Evolutionary conservation across 2,113 vertebrate genomes (phyloP).

Genomic region (Hemiprocne comata): DNA sequence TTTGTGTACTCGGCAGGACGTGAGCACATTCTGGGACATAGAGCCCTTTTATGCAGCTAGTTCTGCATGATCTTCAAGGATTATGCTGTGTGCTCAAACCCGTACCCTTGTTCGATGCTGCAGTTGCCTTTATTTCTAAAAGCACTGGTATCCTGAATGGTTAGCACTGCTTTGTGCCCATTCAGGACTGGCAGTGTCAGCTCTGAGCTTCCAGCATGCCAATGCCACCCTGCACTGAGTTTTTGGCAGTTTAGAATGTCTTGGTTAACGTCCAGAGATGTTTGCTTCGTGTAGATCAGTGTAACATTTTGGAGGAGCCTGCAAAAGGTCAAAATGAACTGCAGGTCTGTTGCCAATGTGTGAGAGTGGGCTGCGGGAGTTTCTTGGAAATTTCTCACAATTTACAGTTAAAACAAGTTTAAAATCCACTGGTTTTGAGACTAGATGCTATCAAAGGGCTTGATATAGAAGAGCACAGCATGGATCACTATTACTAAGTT

Average conservation of each 20-base stretch:
- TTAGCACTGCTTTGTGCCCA: neutral
- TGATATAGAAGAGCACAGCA: neutral
- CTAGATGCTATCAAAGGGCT: neutral
- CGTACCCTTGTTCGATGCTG: neutral
- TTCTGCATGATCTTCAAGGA: neutral
- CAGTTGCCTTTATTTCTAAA: neutral
- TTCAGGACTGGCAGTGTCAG: accelerated
- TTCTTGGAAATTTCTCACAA: neutral
- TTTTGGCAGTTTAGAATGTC: neutral
- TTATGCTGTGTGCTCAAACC: neutral
- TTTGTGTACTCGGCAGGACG: neutral
- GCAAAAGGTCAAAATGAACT: neutral
- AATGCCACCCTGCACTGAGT: neutral
- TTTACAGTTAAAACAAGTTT: neutral
- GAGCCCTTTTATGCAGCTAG: neutral
- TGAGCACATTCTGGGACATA: neutral
- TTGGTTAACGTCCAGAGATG: neutral
- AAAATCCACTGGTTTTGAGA: neutral
- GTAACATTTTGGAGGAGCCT: neutral
- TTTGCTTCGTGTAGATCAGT: accelerated
- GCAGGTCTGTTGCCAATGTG: neutral
- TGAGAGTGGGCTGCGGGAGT: neutral
- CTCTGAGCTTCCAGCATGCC: neutral
- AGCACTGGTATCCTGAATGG: neutral
- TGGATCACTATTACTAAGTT: neutral